Evolutionary conservation across 2,113 vertebrate species (phyloP).

Genomic region (Bubo bubo): DNA sequence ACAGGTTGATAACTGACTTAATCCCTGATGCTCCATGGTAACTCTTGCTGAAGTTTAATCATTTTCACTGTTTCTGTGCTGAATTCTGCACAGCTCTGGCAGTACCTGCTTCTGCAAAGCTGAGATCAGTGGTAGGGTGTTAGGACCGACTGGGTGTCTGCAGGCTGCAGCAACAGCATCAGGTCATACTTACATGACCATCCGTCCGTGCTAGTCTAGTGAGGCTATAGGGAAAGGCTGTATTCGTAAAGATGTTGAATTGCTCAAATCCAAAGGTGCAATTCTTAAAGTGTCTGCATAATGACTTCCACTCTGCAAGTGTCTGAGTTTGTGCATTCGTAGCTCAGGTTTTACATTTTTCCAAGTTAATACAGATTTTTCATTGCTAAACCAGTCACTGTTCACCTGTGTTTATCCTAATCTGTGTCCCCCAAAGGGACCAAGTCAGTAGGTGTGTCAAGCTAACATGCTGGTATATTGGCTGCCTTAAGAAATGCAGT

Average conservation of each 20-base stretch:
- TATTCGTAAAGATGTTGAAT: not conserved
- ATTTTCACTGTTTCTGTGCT: not conserved
- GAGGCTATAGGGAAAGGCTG: not conserved
- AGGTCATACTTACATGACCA: accelerated
- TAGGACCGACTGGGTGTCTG: not conserved
- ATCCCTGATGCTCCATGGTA: not conserved
- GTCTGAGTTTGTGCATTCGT: too few relatives aligned
- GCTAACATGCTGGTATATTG: not conserved
- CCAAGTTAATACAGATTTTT: not conserved
- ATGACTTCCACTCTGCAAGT: not conserved
- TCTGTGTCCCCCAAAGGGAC: not conserved
- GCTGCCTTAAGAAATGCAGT: not conserved
- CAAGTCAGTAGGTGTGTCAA: not conserved
- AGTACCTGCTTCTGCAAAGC: not conserved
- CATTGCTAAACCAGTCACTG: not conserved
- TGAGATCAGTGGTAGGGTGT: accelerated
- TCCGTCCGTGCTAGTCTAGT: not conserved
- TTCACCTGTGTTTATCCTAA: not conserved
- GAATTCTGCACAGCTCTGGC: not conserved
- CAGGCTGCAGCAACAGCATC: not conserved
- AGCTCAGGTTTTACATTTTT: not conserved
- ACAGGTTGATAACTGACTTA: not conserved
- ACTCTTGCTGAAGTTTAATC: not conserved
- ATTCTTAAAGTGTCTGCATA: not conserved
- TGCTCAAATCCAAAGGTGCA: not conserved